phyloP scores from a whole-genome alignment of 2,797 vertebrate genomes.

The Pyrocephalus nanus region DNA sequence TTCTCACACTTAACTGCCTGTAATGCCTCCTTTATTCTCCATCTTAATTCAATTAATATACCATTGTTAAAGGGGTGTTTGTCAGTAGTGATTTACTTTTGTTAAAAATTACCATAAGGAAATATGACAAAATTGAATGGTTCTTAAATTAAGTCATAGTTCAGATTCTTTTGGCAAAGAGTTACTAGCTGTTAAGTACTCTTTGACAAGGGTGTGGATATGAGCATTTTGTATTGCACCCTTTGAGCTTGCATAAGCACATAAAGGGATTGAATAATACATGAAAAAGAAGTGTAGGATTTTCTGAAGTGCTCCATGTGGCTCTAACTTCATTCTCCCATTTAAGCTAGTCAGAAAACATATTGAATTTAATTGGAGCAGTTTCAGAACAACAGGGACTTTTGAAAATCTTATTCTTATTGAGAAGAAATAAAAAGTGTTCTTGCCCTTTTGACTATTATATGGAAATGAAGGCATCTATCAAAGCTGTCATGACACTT shows the following conservation, averaged over 20 bases:
- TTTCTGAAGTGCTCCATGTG: background rate
- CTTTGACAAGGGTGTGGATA: conserved; percentile 51
- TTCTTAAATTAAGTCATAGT: conserved; percentile 31
- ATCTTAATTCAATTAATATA: conserved; percentile 58
- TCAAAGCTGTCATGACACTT: conserved; percentile 37
- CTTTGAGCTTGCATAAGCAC: background rate
- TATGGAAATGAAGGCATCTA: conserved; percentile 37
- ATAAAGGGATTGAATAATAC: conserved; percentile 32
- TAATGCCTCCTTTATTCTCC: conserved; percentile 39
- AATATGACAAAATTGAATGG: conserved; percentile 37
- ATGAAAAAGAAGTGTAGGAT: conserved; percentile 9
- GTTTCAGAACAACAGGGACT: background rate
- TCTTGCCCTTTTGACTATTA: background rate
- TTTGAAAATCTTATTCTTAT: background rate
- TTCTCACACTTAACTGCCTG: conserved; percentile 71
- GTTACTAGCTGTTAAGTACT: conserved; percentile 37
- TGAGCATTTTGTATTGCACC: background rate
- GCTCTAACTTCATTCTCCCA: conserved; percentile 21
- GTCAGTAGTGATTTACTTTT: conserved; percentile 27
- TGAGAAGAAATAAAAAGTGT: background rate
- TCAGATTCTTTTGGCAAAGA: conserved; percentile 26
- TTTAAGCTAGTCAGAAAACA: conserved; percentile 44
- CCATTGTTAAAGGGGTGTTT: conserved; percentile 38
- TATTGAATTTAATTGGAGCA: conserved; percentile 6
- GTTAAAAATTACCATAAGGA: conserved; percentile 49